Percentiles rank a stretch among this genome's conserved stretches.
Conservation (phyloP, 2,888 invertebrate species). For the Melinaea marsaeus region DNA sequence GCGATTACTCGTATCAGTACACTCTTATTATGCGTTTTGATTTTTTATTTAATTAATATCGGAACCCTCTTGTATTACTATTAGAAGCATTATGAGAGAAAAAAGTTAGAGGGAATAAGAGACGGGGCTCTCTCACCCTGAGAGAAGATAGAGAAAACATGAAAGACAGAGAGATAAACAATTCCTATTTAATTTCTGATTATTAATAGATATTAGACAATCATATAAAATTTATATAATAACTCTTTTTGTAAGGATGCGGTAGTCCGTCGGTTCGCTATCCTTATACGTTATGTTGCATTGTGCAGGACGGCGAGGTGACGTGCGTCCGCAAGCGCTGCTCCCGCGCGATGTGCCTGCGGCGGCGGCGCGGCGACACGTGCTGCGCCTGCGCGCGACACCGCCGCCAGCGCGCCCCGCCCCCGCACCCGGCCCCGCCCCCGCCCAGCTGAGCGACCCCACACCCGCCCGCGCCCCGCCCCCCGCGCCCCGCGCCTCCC, state of each 20-base stretch:
- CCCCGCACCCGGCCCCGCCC: conserved; percentile 36
- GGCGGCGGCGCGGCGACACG: conserved; percentile 73
- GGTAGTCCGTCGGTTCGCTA: neutral
- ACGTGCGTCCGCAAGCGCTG: conserved; percentile 90
- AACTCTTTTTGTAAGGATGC: neutral
- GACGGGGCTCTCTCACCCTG: too few relatives aligned
- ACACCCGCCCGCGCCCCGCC: conserved; percentile 15
- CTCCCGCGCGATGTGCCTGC: conserved; percentile 82
- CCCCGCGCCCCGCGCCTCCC: conserved; percentile 55
- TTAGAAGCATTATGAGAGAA: too few relatives aligned
- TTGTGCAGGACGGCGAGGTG: conserved; percentile 84
- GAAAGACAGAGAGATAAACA: too few relatives aligned
- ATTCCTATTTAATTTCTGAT: too few relatives aligned
- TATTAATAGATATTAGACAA: too few relatives aligned
- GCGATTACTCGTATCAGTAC: conserved; percentile 24
- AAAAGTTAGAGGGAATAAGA: too few relatives aligned
- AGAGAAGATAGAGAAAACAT: too few relatives aligned
- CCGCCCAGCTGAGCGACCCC: conserved; percentile 31
- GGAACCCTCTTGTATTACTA: too few relatives aligned
- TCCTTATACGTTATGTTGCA: neutral
- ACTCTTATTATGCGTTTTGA: too few relatives aligned
- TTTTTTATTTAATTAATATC: too few relatives aligned
- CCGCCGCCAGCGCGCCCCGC: conserved; percentile 57
- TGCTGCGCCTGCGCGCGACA: conserved; percentile 80
- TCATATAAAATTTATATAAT: too few relatives aligned